These are phyloP conservation scores for Anisognathus igniventris DNA, from an alignment of 2,797 vertebrate genomes.

Conservation along the genomic window DNA sequence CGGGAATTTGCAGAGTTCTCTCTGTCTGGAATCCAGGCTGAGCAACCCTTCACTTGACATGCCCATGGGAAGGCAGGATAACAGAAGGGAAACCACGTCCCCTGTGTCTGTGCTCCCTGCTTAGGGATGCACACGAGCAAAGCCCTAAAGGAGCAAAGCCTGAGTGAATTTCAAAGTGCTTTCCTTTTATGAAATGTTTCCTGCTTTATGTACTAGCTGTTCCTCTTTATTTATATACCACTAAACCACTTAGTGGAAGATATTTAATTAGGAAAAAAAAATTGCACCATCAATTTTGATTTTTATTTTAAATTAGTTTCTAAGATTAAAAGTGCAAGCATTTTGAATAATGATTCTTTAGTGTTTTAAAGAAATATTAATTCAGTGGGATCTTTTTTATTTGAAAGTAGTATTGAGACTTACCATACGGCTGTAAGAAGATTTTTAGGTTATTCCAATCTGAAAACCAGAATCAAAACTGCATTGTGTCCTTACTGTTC, in stretches of 20 bases:
- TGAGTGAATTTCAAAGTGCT: not conserved
- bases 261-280: not conserved
- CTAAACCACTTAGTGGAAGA: not conserved
- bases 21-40: not conserved
- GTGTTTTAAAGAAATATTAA: not conserved
- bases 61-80: not conserved
- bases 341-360: not conserved
- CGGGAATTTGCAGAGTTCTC: not conserved
- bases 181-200: not conserved
- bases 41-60: not conserved
- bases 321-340: not conserved
- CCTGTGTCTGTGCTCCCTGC: not conserved
- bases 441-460: not conserved
- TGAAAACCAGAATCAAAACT: not conserved
- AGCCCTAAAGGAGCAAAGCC: not conserved
- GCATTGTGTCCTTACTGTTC: not conserved
- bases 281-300: not conserved
- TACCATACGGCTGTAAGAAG: not conserved
- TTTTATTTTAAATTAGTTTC: not conserved
- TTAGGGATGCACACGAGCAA: fast-evolving
- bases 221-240: not conserved
- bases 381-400: not conserved
- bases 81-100: not conserved
- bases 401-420: not conserved
- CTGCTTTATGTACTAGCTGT: not conserved